Conservation (phyloP, 2,888 invertebrate genomes). For the Polietes domitor region DNA sequence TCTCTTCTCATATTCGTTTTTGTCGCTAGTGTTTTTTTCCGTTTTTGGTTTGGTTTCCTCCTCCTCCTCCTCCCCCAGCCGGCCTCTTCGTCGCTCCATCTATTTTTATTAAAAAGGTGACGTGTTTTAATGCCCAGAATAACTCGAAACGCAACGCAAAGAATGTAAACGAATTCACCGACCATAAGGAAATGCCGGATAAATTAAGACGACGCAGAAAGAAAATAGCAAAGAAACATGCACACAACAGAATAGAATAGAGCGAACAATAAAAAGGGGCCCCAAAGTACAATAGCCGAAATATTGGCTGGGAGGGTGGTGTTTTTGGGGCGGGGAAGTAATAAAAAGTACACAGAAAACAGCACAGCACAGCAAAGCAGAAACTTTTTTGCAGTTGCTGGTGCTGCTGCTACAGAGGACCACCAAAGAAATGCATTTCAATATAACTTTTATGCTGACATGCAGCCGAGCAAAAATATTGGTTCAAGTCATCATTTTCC, state of each 20-base stretch:
- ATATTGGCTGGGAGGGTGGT: neutral
- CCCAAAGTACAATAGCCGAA: conserved; percentile 16
- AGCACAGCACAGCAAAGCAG: neutral
- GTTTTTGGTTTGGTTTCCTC: conserved; percentile 16
- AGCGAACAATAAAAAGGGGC: neutral
- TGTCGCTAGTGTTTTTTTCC: neutral
- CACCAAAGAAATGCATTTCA: conserved; percentile 19
- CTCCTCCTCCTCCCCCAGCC: neutral
- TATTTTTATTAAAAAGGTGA: conserved; percentile 41
- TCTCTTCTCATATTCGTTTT: neutral
- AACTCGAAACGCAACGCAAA: conserved; percentile 8
- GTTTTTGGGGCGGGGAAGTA: neutral
- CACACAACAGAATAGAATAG: neutral
- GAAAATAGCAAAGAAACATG: conserved; percentile 17
- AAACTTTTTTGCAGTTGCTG: neutral
- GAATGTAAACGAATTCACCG: conserved; percentile 14
- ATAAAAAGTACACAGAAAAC: conserved; percentile 23
- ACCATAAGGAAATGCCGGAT: conserved; percentile 11
- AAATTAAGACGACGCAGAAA: conserved; percentile 9
- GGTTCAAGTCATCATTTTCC: too few species aligned
- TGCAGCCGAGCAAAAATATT: neutral
- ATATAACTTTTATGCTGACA: conserved; percentile 11
- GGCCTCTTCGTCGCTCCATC: neutral
- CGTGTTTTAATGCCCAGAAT: conserved; percentile 17
- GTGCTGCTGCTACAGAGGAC: neutral